These are phyloP conservation scores for Calcarius ornatus DNA, from an alignment of 2,113 vertebrate species.

Conservation along the genomic window DNA sequence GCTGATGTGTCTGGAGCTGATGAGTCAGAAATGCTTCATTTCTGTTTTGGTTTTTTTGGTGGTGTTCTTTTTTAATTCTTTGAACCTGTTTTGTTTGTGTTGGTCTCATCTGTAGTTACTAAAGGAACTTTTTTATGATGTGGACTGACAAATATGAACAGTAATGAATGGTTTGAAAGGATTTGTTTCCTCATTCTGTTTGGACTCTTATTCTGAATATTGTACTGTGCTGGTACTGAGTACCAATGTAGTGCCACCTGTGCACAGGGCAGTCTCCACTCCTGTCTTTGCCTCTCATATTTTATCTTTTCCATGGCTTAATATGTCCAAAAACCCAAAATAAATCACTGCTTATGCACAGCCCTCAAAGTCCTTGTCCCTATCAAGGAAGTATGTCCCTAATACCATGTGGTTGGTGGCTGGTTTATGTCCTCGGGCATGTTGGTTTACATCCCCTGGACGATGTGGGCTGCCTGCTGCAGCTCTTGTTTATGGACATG, in stretches of 20 bases:
- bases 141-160: not conserved
- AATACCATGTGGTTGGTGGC: not conserved
- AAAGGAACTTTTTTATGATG: not conserved
- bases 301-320: not conserved
- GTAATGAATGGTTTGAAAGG: not conserved
- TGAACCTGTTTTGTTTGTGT: not conserved
- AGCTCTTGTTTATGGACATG: not conserved
- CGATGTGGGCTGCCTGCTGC: not conserved
- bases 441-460: not conserved
- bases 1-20: not conserved
- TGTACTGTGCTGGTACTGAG: not conserved
- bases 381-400: not conserved
- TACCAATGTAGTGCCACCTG: no score
- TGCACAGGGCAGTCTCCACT: not conserved
- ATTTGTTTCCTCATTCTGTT: not conserved
- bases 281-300: accelerated
- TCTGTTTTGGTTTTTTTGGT: not conserved
- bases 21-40: not conserved
- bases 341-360: not conserved
- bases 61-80: not conserved
- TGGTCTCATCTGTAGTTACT: not conserved
- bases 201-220: not conserved
- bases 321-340: not conserved
- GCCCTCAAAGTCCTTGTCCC: not conserved
- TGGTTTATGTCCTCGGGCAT: not conserved